Evolutionary conservation across 1,140 invertebrate species (phyloP).

Genomic region (Ips nitidus): DNA sequence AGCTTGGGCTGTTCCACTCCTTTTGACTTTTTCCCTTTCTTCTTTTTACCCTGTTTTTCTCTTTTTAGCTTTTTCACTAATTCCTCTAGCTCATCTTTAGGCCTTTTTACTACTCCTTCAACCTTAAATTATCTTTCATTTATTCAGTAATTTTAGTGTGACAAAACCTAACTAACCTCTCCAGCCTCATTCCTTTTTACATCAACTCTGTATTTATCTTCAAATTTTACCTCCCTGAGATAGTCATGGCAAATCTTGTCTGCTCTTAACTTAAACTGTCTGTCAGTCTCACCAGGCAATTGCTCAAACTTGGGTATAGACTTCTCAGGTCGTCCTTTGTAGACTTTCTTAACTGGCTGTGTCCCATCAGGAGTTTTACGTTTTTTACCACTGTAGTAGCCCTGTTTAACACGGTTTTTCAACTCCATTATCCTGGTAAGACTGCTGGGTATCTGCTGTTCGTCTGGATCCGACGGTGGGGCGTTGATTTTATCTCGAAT

Average conservation of each 20-base stretch:
- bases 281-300: constrained; percentile 51
- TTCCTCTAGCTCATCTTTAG: constrained; percentile 54
- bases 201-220: constrained; percentile 59
- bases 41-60: constrained; percentile 51
- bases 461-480: constrained; percentile 63
- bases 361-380: constrained; percentile 3
- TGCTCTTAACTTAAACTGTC: constrained; percentile 55
- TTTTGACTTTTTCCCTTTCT: constrained; percentile 51
- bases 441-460: constrained; percentile 67
- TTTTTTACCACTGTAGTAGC: constrained; percentile 46
- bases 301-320: constrained; percentile 56
- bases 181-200: constrained; percentile 57
- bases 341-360: constrained; percentile 19
- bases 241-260: constrained; percentile 54
- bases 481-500: constrained; percentile 67
- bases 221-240: constrained; percentile 57
- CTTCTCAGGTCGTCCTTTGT: constrained; percentile 53
- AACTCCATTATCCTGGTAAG: constrained; percentile 61
- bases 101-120: constrained; percentile 51
- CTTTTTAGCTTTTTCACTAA: constrained; percentile 47
- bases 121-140: constrained; percentile 40
- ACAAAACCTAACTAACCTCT: constrained; percentile 36
- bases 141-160: constrained; percentile 16
- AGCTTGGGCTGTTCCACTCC: constrained; percentile 48
- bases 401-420: constrained; percentile 55